A percentile compares a stretch with the other conserved stretches of the same genome.
phyloP scores from a whole-genome alignment of 2,113 vertebrate genomes.

The Nicator chloris region DNA sequence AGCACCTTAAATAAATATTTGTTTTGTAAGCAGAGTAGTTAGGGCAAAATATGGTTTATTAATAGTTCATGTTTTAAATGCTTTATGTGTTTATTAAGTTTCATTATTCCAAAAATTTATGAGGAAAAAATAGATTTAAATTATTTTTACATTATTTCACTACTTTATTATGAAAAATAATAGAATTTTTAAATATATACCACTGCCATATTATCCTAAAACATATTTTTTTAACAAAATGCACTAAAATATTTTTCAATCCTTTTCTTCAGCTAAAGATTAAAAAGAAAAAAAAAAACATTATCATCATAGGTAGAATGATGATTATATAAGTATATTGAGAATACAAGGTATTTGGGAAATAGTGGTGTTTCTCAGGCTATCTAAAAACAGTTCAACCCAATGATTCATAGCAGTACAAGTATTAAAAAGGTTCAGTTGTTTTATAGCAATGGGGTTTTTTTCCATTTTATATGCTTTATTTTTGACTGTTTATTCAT shows the following conservation, averaged over 20 bases:
- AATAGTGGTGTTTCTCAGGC: fast-evolving
- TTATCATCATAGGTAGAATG: background rate
- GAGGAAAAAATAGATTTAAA: background rate
- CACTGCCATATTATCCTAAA: background rate
- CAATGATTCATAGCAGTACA: background rate
- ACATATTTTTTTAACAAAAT: background rate
- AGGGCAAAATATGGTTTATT: background rate
- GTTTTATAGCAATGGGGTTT: background rate
- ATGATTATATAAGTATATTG: background rate
- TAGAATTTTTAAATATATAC: background rate
- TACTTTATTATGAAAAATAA: background rate
- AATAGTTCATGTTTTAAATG: background rate
- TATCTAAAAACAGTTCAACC: background rate
- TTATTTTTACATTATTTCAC: background rate
- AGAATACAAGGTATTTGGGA: background rate
- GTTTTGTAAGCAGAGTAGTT: background rate
- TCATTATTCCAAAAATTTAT: background rate
- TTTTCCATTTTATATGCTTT: background rate
- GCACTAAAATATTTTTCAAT: background rate
- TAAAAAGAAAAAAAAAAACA: background rate
- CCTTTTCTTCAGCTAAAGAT: background rate
- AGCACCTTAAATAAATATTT: background rate
- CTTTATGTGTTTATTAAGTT: background rate
- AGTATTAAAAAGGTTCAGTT: background rate
- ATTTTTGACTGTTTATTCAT: background rate